A percentile compares a stretch with the other conserved stretches of the same genome.
Conservation (phyloP, 2,797 vertebrate genomes). For the Cynopterus sphinx region DNA sequence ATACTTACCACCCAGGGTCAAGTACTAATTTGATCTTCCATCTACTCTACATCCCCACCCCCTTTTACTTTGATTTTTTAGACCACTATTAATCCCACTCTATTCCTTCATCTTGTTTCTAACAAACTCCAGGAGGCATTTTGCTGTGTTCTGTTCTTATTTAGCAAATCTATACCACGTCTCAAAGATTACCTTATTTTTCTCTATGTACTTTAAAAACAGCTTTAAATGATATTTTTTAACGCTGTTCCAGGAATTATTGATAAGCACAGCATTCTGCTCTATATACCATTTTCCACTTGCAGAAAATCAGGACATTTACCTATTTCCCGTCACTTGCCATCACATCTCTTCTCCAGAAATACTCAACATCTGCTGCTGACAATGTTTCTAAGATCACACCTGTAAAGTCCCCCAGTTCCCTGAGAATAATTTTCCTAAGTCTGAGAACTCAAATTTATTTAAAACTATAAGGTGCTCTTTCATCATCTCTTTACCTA, state of each 20-base stretch:
- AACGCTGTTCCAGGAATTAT: background rate
- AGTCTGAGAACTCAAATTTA: constrained; percentile 29
- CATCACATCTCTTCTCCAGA: background rate
- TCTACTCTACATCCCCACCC: background rate
- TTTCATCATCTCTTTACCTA: constrained; percentile 54
- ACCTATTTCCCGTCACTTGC: background rate
- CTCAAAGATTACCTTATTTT: background rate
- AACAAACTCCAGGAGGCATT: background rate
- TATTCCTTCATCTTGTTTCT: background rate
- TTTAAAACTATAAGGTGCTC: constrained; percentile 53
- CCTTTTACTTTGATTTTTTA: background rate
- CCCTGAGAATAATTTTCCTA: constrained; percentile 13
- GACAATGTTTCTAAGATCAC: constrained; percentile 31
- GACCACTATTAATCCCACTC: background rate
- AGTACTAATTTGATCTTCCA: background rate
- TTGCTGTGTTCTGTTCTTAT: background rate
- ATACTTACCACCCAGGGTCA: background rate
- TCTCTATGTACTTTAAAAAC: background rate
- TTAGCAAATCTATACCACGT: background rate
- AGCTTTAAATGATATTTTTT: background rate
- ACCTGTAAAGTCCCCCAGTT: constrained; percentile 33
- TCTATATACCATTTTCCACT: background rate
- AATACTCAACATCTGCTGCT: background rate
- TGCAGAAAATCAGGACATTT: background rate
- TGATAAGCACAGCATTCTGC: background rate